phyloP scores from a whole-genome alignment of 2,113 vertebrate genomes.

The Odontesthes bonariensis region DNA sequence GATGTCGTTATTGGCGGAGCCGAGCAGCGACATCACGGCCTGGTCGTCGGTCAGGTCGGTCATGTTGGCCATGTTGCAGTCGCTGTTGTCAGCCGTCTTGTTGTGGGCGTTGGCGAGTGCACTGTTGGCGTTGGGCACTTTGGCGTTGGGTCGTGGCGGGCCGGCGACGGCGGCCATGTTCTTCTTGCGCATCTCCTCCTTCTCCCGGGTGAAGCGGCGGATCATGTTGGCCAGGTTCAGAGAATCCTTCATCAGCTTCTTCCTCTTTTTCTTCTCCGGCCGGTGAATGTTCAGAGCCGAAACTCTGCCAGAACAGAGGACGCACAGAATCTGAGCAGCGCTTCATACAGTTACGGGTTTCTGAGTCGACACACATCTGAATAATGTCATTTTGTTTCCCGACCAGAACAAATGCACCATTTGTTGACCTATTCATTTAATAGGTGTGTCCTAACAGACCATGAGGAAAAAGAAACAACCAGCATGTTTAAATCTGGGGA shows the following conservation, averaged over 20 bases:
- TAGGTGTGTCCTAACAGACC: no score
- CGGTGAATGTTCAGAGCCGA: slow-evolving; percentile 91
- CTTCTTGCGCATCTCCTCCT: slow-evolving; percentile 92
- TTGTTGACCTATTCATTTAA: no score
- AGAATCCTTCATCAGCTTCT: slow-evolving; percentile 95
- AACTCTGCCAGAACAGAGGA: slow-evolving; percentile 78
- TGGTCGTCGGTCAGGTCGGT: slow-evolving; percentile 84
- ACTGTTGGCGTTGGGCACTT: slow-evolving; percentile 74
- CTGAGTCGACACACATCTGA: no score
- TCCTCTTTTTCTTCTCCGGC: slow-evolving; percentile 96
- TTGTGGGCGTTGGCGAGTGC: slow-evolving; percentile 77
- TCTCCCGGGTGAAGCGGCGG: slow-evolving; percentile 94
- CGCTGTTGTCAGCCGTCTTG: slow-evolving; percentile 70
- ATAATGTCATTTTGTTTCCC: no score
- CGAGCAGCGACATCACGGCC: slow-evolving; percentile 93
- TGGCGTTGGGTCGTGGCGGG: slow-evolving; percentile 66
- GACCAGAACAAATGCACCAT: background rate
- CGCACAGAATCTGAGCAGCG: no score
- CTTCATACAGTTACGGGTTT: no score
- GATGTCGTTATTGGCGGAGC: slow-evolving; percentile 91
- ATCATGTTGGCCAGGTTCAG: slow-evolving; percentile 95
- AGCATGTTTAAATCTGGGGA: no score
- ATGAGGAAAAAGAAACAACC: background rate
- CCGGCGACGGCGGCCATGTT: slow-evolving; percentile 55
- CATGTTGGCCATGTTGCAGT: slow-evolving; percentile 73